phyloP scores from a whole-genome alignment of 1,140 invertebrate species.

The Globodera ellingtonae region DNA sequence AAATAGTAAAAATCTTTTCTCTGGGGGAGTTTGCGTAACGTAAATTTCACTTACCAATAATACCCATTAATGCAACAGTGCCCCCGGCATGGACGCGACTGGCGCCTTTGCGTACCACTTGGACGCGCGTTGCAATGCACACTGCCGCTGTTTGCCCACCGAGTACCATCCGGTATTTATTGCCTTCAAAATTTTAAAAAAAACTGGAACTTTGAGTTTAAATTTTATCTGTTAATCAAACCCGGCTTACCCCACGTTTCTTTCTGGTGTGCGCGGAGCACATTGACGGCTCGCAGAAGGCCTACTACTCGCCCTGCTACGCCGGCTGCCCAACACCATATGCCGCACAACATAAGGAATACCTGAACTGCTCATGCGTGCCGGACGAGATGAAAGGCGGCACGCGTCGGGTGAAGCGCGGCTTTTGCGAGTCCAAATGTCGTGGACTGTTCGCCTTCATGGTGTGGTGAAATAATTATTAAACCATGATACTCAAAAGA shows the following conservation, averaged over 20 bases:
- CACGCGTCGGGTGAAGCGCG: conserved; percentile 56
- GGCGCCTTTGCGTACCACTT: conserved; percentile 45
- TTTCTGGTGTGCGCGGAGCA: conserved; percentile 58
- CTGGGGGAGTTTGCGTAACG: too few relatives aligned
- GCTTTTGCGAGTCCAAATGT: conserved; percentile 64
- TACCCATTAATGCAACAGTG: conserved; percentile 14
- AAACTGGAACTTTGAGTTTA: too few relatives aligned
- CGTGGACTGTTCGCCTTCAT: conserved; percentile 59
- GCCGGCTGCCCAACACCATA: conserved; percentile 58
- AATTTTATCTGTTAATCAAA: too few relatives aligned
- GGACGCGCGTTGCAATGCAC: conserved; percentile 53
- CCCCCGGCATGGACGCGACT: conserved; percentile 47
- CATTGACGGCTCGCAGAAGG: conserved; percentile 56
- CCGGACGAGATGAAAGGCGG: conserved; percentile 54
- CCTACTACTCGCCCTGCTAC: conserved; percentile 64
- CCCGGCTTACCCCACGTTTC: too few relatives aligned
- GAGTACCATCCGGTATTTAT: conserved; percentile 55
- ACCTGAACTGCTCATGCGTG: conserved; percentile 58
- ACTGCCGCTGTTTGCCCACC: conserved; percentile 48
- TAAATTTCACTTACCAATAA: too few relatives aligned
- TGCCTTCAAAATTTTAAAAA: too few relatives aligned
- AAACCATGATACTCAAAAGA: not conserved
- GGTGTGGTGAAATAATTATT: conserved; percentile 7
- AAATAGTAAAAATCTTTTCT: not conserved
- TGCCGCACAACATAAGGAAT: conserved; percentile 51